Percentiles rank a stretch among this genome's conserved stretches.
Conservation (phyloP, 2,113 vertebrate species). For the Xerus inauris region DNA sequence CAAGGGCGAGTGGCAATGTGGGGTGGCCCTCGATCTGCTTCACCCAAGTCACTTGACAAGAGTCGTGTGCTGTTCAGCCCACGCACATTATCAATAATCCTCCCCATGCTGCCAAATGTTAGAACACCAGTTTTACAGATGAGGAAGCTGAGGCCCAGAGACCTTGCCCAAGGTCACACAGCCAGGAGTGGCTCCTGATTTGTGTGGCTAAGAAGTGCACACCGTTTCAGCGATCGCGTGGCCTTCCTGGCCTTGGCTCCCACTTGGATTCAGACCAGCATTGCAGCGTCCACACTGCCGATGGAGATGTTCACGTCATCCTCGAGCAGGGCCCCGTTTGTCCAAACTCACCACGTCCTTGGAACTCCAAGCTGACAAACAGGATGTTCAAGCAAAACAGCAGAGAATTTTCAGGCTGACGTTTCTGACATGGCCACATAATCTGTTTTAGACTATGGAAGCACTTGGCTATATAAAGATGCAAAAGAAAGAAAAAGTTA, state of each 20-base stretch:
- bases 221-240: not conserved
- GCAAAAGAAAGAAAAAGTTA: not conserved
- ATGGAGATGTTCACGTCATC: not conserved
- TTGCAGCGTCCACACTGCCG: not conserved
- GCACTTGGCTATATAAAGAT: not conserved
- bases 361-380: not conserved
- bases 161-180: not conserved
- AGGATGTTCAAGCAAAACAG: not conserved
- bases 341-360: not conserved
- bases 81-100: not conserved
- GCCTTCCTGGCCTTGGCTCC: not conserved
- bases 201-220: not conserved
- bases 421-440: not conserved
- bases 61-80: not conserved
- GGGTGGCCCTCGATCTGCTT: not conserved
- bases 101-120: not conserved
- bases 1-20: fast-evolving
- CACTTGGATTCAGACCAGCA: not conserved
- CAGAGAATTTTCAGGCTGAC: not conserved
- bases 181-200: not conserved
- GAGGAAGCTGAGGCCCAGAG: not conserved
- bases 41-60: not conserved
- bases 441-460: not conserved
- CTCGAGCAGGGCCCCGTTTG: not conserved
- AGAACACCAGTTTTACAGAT: not conserved